Base-by-base conservation (phyloP, 2,113 vertebrate species). In the Prietella phreatophila region DNA sequence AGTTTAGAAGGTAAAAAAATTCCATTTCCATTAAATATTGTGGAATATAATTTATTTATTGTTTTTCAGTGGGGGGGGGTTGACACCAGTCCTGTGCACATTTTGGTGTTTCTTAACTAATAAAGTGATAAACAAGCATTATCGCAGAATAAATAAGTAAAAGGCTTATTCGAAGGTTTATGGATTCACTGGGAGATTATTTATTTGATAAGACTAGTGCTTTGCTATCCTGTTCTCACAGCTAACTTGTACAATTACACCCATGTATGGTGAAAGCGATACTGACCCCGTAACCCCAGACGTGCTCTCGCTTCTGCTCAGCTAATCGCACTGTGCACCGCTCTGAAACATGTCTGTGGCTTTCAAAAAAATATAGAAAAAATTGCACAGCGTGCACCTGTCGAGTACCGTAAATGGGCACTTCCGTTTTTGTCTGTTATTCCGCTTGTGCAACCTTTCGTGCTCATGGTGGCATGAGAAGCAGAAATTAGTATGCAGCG, bases 391-490 rank as follows among this genome's bases (percentile, higher is more conserved):
- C 81, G 56, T 55, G 69, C 69, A 83, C 86, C 81, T 87, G 86
- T 82, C 86, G 82, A 87, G 81, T 55, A 56, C 73, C 73, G 7
- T 80, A 79, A 88, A 83, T 58, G 87, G 61, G 50, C 87, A 88
- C 56, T 88, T 88, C 87, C 83, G 73, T 80, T 79, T 47, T 79
- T n/a, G 47, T 79, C 73, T 63, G 61, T 85, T 75, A 69, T 84
- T 88, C 73, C 56, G 83, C 47, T 84, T 84, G 83, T 80, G 82
- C 71, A 84, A 88, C 82, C 87, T 88, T 84, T 47, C 19, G 17
- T 71, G 53, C 80, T 47, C 80, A 20, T 39, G 60, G 42, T 80
- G 73, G 42, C 47, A 8, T 58, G 55, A 67, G 82, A 80, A 65
- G 73, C 73, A 58, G 42, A 42, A 55, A 88, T 88, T 80, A 84